phyloP scores from a whole-genome alignment of 53 echinoderm and acorn worm genomes.

The Paracentrotus lividus region DNA sequence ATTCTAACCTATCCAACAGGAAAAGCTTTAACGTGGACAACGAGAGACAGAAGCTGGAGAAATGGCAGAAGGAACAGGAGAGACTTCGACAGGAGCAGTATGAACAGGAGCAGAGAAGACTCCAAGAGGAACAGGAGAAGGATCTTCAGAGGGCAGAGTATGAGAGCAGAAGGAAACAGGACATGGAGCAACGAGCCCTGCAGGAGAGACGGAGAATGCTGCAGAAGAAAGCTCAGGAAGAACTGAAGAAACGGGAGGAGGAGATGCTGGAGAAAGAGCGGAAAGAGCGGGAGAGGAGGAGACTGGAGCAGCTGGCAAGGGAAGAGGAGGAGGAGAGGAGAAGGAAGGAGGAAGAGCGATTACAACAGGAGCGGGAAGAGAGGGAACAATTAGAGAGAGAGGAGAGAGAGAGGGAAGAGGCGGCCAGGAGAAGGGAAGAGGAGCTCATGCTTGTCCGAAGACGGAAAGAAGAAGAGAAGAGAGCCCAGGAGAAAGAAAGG shows the following conservation, averaged over 20 bases:
- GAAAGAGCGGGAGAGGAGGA: constrained; percentile 77
- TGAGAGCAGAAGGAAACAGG: constrained; percentile 78
- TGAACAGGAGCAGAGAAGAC: constrained; percentile 86
- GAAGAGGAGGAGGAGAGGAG: constrained; percentile 80
- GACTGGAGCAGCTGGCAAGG: constrained; percentile 72
- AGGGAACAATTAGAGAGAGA: constrained; percentile 68
- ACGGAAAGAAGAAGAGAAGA: constrained; percentile 69
- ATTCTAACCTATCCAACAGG: constrained; percentile 53
- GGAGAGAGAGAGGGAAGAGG: constrained; percentile 64
- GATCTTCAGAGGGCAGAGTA: constrained; percentile 79
- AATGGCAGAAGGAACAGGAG: constrained; percentile 96
- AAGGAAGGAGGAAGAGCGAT: constrained; percentile 70
- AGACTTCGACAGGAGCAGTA: constrained; percentile 87
- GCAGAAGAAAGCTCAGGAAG: constrained; percentile 82
- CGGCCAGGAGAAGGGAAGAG: constrained; percentile 69
- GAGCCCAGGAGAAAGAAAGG: constrained; percentile 55
- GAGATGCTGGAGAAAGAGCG: constrained; percentile 74
- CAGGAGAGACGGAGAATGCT: constrained; percentile 79
- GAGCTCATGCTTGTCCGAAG: constrained; percentile 65
- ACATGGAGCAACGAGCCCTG: constrained; percentile 77
- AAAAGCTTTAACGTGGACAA: constrained; percentile 88
- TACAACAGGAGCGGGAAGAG: constrained; percentile 64
- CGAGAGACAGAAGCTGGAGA: constrained; percentile 91
- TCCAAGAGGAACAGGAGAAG: constrained; percentile 83
- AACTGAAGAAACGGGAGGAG: constrained; percentile 72